Conservation (phyloP, 1,140 invertebrate genomes). For the Drosophila athabasca region DNA sequence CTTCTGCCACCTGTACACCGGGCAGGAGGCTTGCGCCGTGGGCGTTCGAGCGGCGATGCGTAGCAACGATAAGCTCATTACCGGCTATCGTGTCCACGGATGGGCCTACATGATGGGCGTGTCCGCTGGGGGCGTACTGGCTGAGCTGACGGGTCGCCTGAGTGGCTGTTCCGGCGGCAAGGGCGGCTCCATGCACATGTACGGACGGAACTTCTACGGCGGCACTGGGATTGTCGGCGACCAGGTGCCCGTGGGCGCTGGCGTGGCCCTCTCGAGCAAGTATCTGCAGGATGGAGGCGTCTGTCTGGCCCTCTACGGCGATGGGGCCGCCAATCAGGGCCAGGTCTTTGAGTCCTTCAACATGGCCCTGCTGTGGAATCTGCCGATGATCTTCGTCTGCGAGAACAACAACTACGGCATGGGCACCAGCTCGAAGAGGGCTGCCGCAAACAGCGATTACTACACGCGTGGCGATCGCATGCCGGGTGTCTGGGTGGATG, state of each 20-base stretch:
- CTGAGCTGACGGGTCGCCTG: conserved; percentile 93
- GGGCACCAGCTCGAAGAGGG: conserved; percentile 91
- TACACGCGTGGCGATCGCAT: conserved; percentile 89
- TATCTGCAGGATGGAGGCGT: conserved; percentile 92
- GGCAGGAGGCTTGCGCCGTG: conserved; percentile 86
- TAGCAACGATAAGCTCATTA: conserved; percentile 88
- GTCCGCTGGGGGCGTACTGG: conserved; percentile 88
- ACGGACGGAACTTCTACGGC: conserved; percentile 88
- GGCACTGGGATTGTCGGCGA: conserved; percentile 95
- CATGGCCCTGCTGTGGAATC: conserved; percentile 93
- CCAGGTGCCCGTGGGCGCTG: conserved; percentile 95
- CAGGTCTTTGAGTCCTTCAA: conserved; percentile 91
- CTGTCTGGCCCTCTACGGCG: conserved; percentile 94
- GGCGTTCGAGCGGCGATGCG: conserved; percentile 87
- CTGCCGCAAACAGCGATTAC: conserved; percentile 90
- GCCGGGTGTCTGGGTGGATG: conserved; percentile 92
- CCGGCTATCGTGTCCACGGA: conserved; percentile 87
- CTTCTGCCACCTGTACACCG: conserved; percentile 92
- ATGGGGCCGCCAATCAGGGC: conserved; percentile 98
- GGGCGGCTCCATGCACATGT: conserved; percentile 88
- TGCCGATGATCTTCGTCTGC: conserved; percentile 96
- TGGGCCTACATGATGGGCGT: conserved; percentile 91
- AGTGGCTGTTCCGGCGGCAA: conserved; percentile 89
- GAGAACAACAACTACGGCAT: conserved; percentile 96
- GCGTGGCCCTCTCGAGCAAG: conserved; percentile 95